phyloP scores from a whole-genome alignment of 2,113 vertebrate genomes.

The Sardina pilchardus region DNA sequence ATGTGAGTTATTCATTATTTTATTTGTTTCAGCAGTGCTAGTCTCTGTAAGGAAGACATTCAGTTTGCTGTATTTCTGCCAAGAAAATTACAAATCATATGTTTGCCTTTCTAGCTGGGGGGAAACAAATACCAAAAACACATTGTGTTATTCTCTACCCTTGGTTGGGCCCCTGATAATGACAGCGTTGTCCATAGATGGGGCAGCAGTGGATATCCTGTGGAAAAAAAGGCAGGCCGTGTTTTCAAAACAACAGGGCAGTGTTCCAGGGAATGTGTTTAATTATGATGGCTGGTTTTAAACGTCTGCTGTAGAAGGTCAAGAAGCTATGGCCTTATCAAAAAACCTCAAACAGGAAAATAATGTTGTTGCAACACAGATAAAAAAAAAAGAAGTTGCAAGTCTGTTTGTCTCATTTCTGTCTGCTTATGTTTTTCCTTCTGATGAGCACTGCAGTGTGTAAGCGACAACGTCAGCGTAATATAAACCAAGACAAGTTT shows the following conservation, averaged over 20 bases:
- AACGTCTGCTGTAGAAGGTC: not conserved
- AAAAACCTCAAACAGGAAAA: not conserved
- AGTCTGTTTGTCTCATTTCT: not conserved
- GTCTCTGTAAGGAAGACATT: slow-evolving; percentile 1
- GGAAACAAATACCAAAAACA: not conserved
- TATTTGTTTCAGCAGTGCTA: not conserved
- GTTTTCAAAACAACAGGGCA: not conserved
- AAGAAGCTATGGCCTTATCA: not conserved
- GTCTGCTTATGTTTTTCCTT: not conserved
- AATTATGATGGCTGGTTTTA: not conserved
- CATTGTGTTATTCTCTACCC: not conserved
- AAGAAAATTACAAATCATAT: slow-evolving; percentile 21
- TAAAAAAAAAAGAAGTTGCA: not conserved
- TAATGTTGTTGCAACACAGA: not conserved
- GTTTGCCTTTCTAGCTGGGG: not conserved
- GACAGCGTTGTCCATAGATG: not conserved
- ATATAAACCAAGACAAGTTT: not conserved
- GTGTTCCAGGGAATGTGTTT: not conserved
- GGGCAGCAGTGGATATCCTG: not conserved
- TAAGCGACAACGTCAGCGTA: not conserved
- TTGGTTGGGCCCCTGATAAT: not conserved
- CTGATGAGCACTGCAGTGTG: not conserved
- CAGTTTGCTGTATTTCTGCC: not conserved
- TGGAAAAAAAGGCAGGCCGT: not conserved
- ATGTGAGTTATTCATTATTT: slow-evolving; percentile 34